These are phyloP conservation scores for Penaeus chinensis DNA, from an alignment of 1,140 invertebrate species.

Conservation along the genomic window DNA sequence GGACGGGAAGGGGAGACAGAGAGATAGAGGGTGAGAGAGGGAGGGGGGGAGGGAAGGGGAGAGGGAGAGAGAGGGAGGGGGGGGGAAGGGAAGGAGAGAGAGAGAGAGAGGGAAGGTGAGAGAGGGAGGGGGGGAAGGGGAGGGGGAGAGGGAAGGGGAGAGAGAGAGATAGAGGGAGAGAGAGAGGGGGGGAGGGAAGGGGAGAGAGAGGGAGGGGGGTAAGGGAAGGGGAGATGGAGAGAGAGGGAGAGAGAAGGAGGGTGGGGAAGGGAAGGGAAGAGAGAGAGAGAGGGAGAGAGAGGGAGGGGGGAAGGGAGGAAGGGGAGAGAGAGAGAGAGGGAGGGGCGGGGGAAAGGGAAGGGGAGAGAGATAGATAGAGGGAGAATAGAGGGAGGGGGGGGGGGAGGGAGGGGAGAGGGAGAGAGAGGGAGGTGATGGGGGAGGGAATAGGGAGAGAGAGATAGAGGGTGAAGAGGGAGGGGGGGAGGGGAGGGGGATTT, in stretches of 20 bases:
- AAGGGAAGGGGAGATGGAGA: neutral
- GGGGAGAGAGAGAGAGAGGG: neutral
- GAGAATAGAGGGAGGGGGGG: neutral
- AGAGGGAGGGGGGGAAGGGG: neutral
- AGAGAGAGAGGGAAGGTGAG: neutral
- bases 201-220: neutral
- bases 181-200: neutral
- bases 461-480: too few relatives aligned
- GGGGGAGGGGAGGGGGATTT: too few relatives aligned
- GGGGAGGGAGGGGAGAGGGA: neutral
- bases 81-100: neutral
- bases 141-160: neutral
- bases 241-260: too few relatives aligned
- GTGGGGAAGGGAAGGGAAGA: too few relatives aligned
- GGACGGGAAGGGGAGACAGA: too few relatives aligned
- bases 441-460: too few relatives aligned
- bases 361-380: neutral
- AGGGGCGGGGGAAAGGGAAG: neutral
- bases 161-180: neutral
- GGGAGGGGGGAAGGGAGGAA: too few relatives aligned
- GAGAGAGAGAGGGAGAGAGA: too few relatives aligned
- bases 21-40: too few relatives aligned
- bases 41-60: neutral
- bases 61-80: neutral
- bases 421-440: neutral